Base-by-base conservation (phyloP, 2,797 vertebrate genomes). In the Myiotriccus ornatus region DNA sequence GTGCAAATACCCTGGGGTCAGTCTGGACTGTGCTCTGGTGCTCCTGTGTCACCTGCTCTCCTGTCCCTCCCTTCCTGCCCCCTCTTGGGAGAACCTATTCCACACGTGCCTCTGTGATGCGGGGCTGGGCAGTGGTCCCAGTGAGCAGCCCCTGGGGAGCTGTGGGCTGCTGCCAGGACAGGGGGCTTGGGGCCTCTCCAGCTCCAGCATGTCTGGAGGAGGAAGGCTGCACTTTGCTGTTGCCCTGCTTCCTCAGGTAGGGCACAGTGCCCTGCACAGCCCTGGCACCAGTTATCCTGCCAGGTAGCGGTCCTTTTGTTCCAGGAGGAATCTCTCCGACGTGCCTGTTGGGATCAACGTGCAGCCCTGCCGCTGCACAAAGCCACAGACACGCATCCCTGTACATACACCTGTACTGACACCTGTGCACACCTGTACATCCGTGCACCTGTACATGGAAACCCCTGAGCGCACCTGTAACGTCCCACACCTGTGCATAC, bases 51-150 rank as follows among this genome's bases (percentile, higher is more conserved):
- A 59, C 16, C 57, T 60, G 25, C 57, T 37, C 35, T 37, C 17
- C 67, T 13, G 28, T 39, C 71, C 55, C 23, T 57, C 55, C 55
- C n/a, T 57, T 23, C n/a, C 25, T 85, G 32, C 70, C 16, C 21
- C 32, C 19, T 53, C 56, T n/a, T 0, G 6, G 49, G 22, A 41
- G 53, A n/a, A 16, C 3, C 1, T 4, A 12, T 34, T 28, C 64
- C 19, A 9, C 0, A 2, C 2, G 7, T 34, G n/a, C 30, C 14
- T 8, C 32, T 0, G 1, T 0, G 16, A 24, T 50, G 43, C 43
- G 15, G 37, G 39, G 50, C 43, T 35, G 73, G 10, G 9, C 2
- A 12, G n/a, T n/a, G n/a, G n/a, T n/a, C n/a, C n/a, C n/a, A n/a
- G n/a, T 10, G 55, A 56, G n/a, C 5, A 23, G 14, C n/a, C n/a